Evolutionary conservation across 2,888 invertebrate genomes (phyloP), one percentile per base, ranked within the genome.

Genomic region (Drosophila helvetica): DNA sequence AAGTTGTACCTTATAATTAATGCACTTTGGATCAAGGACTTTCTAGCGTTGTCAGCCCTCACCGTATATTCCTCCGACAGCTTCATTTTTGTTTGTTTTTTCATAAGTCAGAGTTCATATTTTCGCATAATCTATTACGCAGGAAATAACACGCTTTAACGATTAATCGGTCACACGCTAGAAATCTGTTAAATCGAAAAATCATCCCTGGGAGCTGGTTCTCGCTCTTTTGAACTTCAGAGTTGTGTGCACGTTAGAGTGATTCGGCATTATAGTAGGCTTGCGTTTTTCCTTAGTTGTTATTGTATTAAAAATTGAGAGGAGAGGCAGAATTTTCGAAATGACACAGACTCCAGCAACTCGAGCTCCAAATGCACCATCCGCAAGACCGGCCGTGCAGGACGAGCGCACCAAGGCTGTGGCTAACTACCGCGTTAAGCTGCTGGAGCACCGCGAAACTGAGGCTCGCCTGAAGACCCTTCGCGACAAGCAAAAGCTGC

Each of bases 401-500:
- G 69, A 75, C 4, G 83, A 70, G 19, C 86, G 96, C 80, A 96
- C 96, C 91, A 97, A 96, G 91, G 95, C 95, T 73, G 94, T 98
- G 74, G 95, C 96, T 88, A 98, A 97, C 91, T 98, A 98, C 91
- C 93, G 97, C 74, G 97, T 97, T 92, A 98, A 98, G 91, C 93
- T 99, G 25, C 93, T 98, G 90, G 98, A 98, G 92, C 98, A 99
- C 92, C 97, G 98, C 92, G 98, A 98, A 93, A 96, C 98, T 0
- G 98, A 98, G 91, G 96, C 97, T 6, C 94, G 96, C 74, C 93
- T 98, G 38, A 98, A 98, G 94, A 97, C 70, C 97, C 98, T 98
- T 95, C 93, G 98, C 90, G 98, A 98, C 87, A 97, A 98, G 91
- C 93, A 98, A 33, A 98, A 98, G 92, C 97, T 98, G 84, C 93